Conservation (phyloP, 2,113 vertebrate species). For the Himantopus leucocephalus region DNA sequence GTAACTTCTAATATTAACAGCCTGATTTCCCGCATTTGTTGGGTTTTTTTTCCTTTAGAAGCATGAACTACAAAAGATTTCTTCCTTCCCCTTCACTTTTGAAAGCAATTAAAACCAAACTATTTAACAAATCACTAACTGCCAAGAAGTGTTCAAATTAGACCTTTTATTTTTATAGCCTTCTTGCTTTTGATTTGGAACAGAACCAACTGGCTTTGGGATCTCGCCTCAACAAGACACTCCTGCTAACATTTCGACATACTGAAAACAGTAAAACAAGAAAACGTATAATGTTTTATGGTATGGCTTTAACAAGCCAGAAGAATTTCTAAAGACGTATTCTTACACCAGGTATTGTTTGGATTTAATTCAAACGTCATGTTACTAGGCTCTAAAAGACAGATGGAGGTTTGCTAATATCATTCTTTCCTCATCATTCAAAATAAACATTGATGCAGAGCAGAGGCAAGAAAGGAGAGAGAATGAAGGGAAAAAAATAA, state of each 20-base stretch:
- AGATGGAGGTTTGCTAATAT: not conserved
- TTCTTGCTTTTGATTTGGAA: constrained; percentile 4
- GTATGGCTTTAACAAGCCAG: not conserved
- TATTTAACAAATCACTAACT: constrained; percentile 37
- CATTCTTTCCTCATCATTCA: constrained; percentile 27
- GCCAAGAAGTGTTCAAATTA: constrained; percentile 5
- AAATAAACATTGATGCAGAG: not conserved
- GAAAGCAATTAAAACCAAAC: constrained; percentile 27
- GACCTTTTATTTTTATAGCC: not conserved
- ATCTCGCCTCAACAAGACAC: not conserved
- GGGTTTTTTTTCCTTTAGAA: not conserved
- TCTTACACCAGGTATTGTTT: not conserved
- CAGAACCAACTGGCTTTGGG: not conserved
- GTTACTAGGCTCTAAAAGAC: not conserved
- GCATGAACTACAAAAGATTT: constrained; percentile 15
- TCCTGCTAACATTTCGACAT: not conserved
- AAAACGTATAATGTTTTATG: not conserved
- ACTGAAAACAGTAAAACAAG: not conserved
- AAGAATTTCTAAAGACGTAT: not conserved
- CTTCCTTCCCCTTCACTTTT: constrained; percentile 11
- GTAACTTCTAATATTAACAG: constrained; percentile 50
- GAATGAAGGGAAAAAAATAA: not conserved
- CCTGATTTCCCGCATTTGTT: not conserved
- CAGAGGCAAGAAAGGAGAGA: not conserved
- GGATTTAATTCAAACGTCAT: not conserved